Base-by-base conservation (phyloP, 2,888 invertebrate species). In the Abrostola tripartita region DNA sequence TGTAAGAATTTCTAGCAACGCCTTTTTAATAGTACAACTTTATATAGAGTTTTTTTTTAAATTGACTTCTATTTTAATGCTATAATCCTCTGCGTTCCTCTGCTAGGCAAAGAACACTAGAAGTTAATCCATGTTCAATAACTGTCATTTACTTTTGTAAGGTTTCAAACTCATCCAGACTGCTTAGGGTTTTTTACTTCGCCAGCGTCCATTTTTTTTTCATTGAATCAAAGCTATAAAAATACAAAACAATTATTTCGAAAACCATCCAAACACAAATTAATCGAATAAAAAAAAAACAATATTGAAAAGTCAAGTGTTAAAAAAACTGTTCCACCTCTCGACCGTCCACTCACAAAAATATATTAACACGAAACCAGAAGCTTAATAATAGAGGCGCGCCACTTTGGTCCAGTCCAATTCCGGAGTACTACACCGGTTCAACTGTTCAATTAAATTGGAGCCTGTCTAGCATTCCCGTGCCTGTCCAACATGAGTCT, bases 401-500 rank as follows among this genome's bases (percentile, higher is more conserved):
- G 36, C 37, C 71, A 61, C 44, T 50, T 65, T 37, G 41, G 75
- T 66, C 68, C 69, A 55, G 71, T 78, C 73, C 83, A 83, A 81
- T 83, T 82, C 76, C 65, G 69, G 65, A 62, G 69, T 65, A 70
- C 78, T 80, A 74, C 73, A 78, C 66, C 59, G 67, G 76, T 78
- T 78, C 76, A 67, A 83, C 84, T 83, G 78, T 87, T 81, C 88
- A 84, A 85, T 87, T 86, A 84, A 84, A 86, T 77, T 84, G 81
- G 80, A 71, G 51, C 78, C 76, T 81, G 77, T 76, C 72, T 58
- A 38, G 65, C 65, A 60, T 65, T 54, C 71, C 60, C 41, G 57
- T 55, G 71, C 65, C 65, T 71, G 79, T 78, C 68, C 52, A 66
- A 75, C 73, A 65, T 44, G 70, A 64, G 58, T 59, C 65, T 56